Base-by-base conservation (phyloP, 2,888 invertebrate genomes). In the Augiades crinisus region DNA sequence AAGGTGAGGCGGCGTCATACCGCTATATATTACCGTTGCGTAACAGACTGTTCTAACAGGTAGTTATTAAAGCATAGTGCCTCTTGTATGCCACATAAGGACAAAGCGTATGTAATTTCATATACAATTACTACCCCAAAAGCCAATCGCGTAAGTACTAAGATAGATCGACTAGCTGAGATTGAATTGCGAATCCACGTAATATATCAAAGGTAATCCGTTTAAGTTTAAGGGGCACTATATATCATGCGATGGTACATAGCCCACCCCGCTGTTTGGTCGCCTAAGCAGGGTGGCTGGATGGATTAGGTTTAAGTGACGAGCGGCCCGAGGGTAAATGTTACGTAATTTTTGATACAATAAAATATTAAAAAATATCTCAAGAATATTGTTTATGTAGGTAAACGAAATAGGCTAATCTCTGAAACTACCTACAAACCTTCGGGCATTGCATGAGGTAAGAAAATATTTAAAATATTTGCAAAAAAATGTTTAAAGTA, bases 151-250 rank as follows among this genome's bases (percentile, higher is more conserved):
- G 75, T 72, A 36, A 50, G 43, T 49, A 50, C 64, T 72, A 73
- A 72, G 65, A 67, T 67, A 61, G 78, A 81, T 82, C 79, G 82
- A 82, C 78, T 85, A 83, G 78, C 78, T 74, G 80, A 83, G 86
- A 87, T 87, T 87, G 86, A 84, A 86, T 84, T 80, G 77, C 75
- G 78, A 73, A 82, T 81, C 81, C 82, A 72, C 74, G 83, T 84
- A 85, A 87, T 88, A 87, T 85, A 87, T 88, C 88, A 88, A 85
- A 86, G 86, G 86, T 87, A 88, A 87, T 87, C 88, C 87, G 83
- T 83, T 88, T 87, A 87, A 83, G 85, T 85, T 85, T 87, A 85
- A 83, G 84, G 78, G 75, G 82, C 81, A 82, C 81, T 83, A 81
- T 88, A 82, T 85, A 86, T 87, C 86, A 88, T 86, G 80, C 63